phyloP scores from a whole-genome alignment of 1,140 invertebrate genomes.

The Pachyrhynchus sulphureomaculatus region DNA sequence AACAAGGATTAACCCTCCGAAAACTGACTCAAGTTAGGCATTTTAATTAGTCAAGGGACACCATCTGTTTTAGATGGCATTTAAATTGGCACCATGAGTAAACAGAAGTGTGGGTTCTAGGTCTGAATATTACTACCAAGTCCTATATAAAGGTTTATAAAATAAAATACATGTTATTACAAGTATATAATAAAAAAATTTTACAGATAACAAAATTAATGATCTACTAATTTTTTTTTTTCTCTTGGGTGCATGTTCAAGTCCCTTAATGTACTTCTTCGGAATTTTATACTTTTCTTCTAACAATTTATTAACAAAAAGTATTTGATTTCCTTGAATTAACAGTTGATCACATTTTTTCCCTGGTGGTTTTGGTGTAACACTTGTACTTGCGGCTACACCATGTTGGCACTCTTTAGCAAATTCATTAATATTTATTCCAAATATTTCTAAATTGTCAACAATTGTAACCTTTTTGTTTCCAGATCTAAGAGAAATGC shows the following conservation, averaged over 20 bases:
- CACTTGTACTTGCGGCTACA: constrained; percentile 82
- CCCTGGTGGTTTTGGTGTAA: constrained; percentile 68
- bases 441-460: constrained; percentile 83
- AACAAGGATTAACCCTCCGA: too few species aligned
- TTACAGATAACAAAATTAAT: too few species aligned
- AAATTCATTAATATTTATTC: constrained; percentile 77
- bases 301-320: constrained; percentile 72
- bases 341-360: constrained; percentile 78
- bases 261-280: constrained; percentile 63
- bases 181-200: too few species aligned
- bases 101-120: too few species aligned
- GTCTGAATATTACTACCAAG: too few species aligned
- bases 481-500: constrained; percentile 73
- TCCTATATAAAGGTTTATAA: too few species aligned
- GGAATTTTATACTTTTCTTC: constrained; percentile 69
- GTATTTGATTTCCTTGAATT: constrained; percentile 89
- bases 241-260: constrained; percentile 66
- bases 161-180: too few species aligned
- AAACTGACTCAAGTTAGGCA: too few species aligned
- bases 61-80: too few species aligned
- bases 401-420: constrained; percentile 80
- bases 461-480: constrained; percentile 91
- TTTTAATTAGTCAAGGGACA: too few species aligned
- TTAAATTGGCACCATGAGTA: too few species aligned
- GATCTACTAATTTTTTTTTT: constrained; percentile 53